Evolutionary conservation across 2,797 vertebrate genomes (phyloP), one percentile per base, ranked within the genome.

Genomic region (Chiroxiphia lanceolata): DNA sequence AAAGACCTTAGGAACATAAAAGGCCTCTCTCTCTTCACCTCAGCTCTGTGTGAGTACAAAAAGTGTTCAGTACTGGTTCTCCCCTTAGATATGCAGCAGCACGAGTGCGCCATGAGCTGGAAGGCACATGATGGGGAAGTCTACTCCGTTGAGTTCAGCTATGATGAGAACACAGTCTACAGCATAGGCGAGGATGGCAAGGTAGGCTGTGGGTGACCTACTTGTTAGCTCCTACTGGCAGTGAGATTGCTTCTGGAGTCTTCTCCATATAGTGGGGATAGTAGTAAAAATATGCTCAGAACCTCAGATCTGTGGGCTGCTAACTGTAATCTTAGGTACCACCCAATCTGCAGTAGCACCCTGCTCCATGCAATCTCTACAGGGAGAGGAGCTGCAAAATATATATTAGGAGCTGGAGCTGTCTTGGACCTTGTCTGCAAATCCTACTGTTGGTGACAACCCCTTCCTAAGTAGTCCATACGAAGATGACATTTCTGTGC

Each of bases 81-180:
- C 34, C 26, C 91, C 76, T 27, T 96, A 99, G 99, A 99, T 89
- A 99, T 99, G 99, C 99, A 99, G 97, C 99, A 98, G 36, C 99
- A 99, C 0, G 98, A 99, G 96, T 99, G 99, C 1, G 99, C 98
- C 2, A 99, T 99, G 98, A 99, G 99, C 97, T 99, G 99, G 99
- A 98, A 97, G 89, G 99, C 99, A 60, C 99, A 99, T 1, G 98
- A 98, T 0, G 99, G 99, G 6, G 99, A 99, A 71, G 99, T 99
- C 63, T 99, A 99, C 97, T 99, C 99, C 0, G 99, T 99, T 50
- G 99, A 99, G 96, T 99, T 99, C 98, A 99, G 99, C 98, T 99
- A 98, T 3, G 99, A 99, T 9, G 99, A 99, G 96, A 99, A 99
- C 88, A 98, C 99, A 0, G 99, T 99, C 90, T 99, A 99, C 97